Base-by-base conservation (phyloP, 1,140 invertebrate genomes). In the Drosophila burlai region DNA sequence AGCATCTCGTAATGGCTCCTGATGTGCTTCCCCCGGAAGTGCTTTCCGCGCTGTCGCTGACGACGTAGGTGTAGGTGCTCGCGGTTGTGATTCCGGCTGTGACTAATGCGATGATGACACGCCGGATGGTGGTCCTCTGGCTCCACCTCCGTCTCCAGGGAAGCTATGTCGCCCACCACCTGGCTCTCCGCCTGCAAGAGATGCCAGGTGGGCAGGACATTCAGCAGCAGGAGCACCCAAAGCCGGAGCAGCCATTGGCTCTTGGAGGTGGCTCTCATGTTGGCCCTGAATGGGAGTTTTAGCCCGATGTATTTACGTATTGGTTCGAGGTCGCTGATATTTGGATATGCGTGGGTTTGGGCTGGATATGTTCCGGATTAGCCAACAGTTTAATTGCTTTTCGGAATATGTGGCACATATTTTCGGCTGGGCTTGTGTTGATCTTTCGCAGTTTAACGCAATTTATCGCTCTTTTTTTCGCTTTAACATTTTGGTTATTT, bases 91-190 rank as follows among this genome's bases (percentile, higher is more conserved):
- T 69, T 15, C 42, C 15, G 49, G 59, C 55, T 74, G 60, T 66
- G 42, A 45, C 54, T 65, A 62, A 45, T 72, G 38, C 31, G 47
- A 38, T 55, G 67, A n/a, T 55, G 75, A 34, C 38, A 50, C 18
- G 38, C 24, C 21, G 40, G 49, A 34, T 49, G 46, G 24, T 40
- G 63, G 45, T 50, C 18, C 52, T 45, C 18, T 26, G 18, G 61
- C 31, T 34, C 36, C 18, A 21, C n/a, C 36, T 31, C 42, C 9
- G 29, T 4, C 24, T 29, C 58, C 34, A 11, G 9, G 16, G 24
- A 49, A 24, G 36, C 52, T 34, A 91, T 91, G 62, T 91, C 89
- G 43, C 89, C 89, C 68, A 91, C 78, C 67, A 91, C 89, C 59
- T 77, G 86, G 67, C 54, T 91, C 45, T 86, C 82, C 55, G 64